phyloP scores from a whole-genome alignment of 2,888 invertebrate genomes.

The Phortica magna region DNA sequence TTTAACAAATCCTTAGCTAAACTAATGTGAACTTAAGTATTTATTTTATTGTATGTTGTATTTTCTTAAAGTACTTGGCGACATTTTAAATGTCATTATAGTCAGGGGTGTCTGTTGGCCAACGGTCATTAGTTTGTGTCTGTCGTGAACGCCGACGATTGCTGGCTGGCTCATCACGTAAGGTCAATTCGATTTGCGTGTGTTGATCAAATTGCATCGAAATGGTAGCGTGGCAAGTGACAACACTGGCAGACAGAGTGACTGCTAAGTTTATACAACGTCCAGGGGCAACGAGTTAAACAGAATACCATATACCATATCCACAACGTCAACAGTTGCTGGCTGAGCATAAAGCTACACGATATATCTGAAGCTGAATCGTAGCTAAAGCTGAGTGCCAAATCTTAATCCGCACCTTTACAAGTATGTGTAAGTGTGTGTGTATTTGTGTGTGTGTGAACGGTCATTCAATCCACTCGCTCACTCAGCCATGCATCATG shows the following conservation, averaged over 20 bases:
- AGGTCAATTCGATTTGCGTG: conserved; percentile 13
- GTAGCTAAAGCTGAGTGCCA: background rate
- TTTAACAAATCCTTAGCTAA: too few species aligned
- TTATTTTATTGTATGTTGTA: too few species aligned
- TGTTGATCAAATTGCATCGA: background rate
- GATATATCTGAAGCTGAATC: background rate
- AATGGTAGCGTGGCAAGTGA: background rate
- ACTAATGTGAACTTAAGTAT: too few species aligned
- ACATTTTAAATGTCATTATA: background rate
- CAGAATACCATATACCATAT: too few species aligned
- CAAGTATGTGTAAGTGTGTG: conserved; percentile 23
- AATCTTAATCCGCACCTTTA: conserved; percentile 3
- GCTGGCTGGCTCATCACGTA: background rate
- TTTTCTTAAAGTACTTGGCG: too few species aligned
- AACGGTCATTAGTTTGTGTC: conserved; percentile 7
- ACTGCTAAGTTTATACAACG: background rate
- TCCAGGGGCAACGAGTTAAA: too few species aligned
- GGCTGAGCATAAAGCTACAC: background rate
- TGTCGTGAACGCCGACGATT: background rate
- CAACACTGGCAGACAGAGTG: background rate
- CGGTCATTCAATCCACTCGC: conserved; percentile 1
- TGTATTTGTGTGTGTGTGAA: background rate
- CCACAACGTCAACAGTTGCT: background rate
- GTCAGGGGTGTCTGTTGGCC: background rate
- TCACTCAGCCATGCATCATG: background rate